A percentile compares a stretch with the other conserved stretches of the same genome.
Conservation (phyloP, 2,888 invertebrate species). For the Zygogramma bicolorata region DNA sequence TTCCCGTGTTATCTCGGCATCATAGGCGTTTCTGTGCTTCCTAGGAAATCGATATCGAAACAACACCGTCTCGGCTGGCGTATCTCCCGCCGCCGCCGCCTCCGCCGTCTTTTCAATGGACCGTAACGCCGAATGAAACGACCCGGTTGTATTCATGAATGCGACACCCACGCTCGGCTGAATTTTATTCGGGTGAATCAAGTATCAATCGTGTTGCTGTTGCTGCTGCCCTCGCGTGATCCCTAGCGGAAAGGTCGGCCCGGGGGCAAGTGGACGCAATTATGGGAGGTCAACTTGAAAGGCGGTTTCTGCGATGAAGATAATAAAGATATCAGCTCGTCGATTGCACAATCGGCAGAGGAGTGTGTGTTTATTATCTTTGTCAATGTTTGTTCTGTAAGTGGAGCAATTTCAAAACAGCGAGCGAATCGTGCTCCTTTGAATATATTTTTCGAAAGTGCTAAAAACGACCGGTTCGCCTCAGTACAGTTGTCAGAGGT, state of each 20-base stretch:
- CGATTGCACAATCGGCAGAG: neutral
- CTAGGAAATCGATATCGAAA: neutral
- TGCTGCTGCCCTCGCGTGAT: neutral
- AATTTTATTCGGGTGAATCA: constrained; percentile 7
- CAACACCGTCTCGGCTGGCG: neutral
- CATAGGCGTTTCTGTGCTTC: neutral
- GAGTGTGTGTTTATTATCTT: neutral
- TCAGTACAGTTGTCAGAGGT: no score
- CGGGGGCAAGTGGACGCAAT: neutral
- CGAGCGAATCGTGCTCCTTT: neutral
- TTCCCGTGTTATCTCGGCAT: neutral
- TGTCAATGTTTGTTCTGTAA: neutral
- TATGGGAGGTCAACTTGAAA: neutral
- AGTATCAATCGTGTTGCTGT: neutral
- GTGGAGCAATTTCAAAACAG: neutral
- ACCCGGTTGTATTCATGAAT: neutral
- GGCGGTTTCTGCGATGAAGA: neutral
- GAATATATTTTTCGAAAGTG: neutral
- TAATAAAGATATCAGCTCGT: no score
- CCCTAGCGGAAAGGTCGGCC: neutral
- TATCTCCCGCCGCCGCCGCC: neutral
- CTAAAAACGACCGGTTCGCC: no score
- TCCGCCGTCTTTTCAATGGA: constrained; percentile 1
- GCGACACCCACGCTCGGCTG: neutral
- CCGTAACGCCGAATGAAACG: neutral